Evolutionary conservation across 2,888 invertebrate species (phyloP).

Genomic region (Hirtodrosophila histrioides): DNA sequence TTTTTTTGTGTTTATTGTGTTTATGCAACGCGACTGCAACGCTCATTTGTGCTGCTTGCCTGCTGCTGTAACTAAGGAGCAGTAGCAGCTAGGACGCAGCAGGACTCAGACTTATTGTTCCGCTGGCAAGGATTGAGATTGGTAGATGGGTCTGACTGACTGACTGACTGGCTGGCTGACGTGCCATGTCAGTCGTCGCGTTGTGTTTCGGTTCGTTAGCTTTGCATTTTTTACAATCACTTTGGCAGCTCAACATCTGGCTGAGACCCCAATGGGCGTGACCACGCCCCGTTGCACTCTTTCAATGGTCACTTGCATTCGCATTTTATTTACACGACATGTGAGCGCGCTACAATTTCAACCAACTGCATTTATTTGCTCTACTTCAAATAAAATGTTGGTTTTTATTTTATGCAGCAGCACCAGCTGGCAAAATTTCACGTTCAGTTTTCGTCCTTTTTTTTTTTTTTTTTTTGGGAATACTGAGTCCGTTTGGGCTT

Average conservation of each 20-base stretch:
- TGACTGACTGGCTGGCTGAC: conserved; percentile 49
- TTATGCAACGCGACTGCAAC: conserved; percentile 48
- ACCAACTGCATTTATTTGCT: conserved; percentile 71
- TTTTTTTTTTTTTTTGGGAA: conserved; percentile 1
- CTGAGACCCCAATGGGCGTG: conserved; percentile 8
- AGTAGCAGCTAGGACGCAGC: conserved; percentile 13
- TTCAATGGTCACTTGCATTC: conserved; percentile 72
- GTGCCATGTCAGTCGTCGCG: conserved; percentile 66
- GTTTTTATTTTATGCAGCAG: conserved; percentile 71
- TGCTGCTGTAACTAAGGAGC: conserved; percentile 32
- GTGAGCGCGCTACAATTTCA: conserved; percentile 68
- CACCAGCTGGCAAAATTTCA: conserved; percentile 54
- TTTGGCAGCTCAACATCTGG: conserved; percentile 62
- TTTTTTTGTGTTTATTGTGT: conserved; percentile 42
- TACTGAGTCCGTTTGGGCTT: conserved; percentile 20
- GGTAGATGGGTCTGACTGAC: conserved; percentile 3
- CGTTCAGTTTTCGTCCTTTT: conserved; percentile 6
- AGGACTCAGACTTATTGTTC: conserved; percentile 22
- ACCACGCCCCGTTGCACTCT: conserved; percentile 47
- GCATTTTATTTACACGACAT: conserved; percentile 78
- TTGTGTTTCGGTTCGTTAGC: conserved; percentile 79
- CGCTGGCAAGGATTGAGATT: conserved; percentile 15
- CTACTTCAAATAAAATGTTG: conserved; percentile 70
- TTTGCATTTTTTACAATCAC: conserved; percentile 79
- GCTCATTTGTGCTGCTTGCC: conserved; percentile 51